Evolutionary conservation across 2,113 vertebrate species (phyloP).

Genomic region (Megaceryle maxima): DNA sequence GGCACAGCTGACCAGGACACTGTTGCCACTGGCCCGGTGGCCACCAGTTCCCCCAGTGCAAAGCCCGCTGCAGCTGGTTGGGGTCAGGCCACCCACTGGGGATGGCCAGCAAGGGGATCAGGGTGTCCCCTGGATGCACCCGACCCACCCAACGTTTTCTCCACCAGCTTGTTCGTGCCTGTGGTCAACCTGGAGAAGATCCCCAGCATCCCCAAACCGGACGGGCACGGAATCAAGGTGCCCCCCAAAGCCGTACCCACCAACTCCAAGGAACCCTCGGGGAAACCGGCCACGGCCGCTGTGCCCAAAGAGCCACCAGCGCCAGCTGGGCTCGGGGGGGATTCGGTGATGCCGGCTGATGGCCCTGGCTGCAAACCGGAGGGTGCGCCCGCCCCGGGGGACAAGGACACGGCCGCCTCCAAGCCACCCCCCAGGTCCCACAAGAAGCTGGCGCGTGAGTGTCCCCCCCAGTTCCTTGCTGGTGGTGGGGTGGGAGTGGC

Average conservation of each 20-base stretch:
- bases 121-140: not conserved
- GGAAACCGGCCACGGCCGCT: slow-evolving; percentile 42
- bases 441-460: slow-evolving; percentile 92
- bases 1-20: no score
- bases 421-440: slow-evolving; percentile 78
- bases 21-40: rapidly evolving
- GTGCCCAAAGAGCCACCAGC: slow-evolving; percentile 58
- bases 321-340: slow-evolving; percentile 51
- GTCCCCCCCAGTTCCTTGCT: not conserved
- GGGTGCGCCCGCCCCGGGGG: slow-evolving; percentile 40
- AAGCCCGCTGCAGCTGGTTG: no score
- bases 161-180: slow-evolving; percentile 81
- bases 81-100: not conserved
- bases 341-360: slow-evolving; percentile 52
- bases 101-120: rapidly evolving
- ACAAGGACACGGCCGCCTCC: slow-evolving; percentile 54
- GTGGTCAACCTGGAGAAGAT: slow-evolving; percentile 86
- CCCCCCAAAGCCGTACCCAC: slow-evolving; percentile 70
- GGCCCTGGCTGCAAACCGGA: slow-evolving; percentile 75
- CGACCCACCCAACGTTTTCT: not conserved
- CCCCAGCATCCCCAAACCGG: slow-evolving; percentile 78
- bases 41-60: not conserved
- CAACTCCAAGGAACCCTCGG: slow-evolving; percentile 73
- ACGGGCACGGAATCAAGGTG: slow-evolving; percentile 83
- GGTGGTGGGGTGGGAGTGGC: not conserved